Conservation (phyloP, 2,113 vertebrate species). For the Setophaga petechia region DNA sequence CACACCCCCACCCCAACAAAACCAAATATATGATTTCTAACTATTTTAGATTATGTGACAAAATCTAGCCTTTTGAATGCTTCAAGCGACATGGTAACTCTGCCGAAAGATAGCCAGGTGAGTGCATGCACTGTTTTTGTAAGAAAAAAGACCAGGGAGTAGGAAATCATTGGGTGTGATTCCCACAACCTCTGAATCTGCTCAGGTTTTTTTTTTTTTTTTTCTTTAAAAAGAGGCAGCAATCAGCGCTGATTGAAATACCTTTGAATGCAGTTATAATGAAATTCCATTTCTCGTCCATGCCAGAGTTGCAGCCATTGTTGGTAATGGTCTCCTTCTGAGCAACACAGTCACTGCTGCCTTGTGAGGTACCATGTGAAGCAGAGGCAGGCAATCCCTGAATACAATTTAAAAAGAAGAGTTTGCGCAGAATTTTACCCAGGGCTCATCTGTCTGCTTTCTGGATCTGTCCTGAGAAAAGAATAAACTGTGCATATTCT, state of each 20-base stretch:
- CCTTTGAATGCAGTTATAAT: slow-evolving; percentile 76
- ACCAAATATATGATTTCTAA: not conserved
- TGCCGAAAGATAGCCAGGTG: slow-evolving; percentile 15
- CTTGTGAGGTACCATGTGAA: slow-evolving; percentile 5
- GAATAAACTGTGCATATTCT: not conserved
- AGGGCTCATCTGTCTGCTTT: not conserved
- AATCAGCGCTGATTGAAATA: slow-evolving; percentile 80
- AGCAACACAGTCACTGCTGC: slow-evolving; percentile 26
- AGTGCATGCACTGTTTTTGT: slow-evolving; percentile 12
- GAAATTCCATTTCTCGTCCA: slow-evolving; percentile 67
- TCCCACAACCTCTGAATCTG: slow-evolving; percentile 63
- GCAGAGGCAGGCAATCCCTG: not conserved
- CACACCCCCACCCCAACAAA: no score
- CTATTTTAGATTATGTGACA: not conserved
- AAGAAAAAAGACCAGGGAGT: slow-evolving; percentile 25
- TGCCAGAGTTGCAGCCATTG: slow-evolving; percentile 65
- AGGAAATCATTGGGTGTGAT: slow-evolving; percentile 50
- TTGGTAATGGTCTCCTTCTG: slow-evolving; percentile 68
- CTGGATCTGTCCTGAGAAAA: not conserved
- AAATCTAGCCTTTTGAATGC: not conserved
- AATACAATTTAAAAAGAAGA: not conserved
- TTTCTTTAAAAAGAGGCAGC: slow-evolving; percentile 68
- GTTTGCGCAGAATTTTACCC: not conserved
- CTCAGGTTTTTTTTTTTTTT: not conserved
- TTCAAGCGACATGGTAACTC: not conserved